A percentile compares a stretch with the other conserved stretches of the same genome.
phyloP scores from a whole-genome alignment of 1,140 invertebrate genomes.

The Zaprionus ghesquierei region DNA sequence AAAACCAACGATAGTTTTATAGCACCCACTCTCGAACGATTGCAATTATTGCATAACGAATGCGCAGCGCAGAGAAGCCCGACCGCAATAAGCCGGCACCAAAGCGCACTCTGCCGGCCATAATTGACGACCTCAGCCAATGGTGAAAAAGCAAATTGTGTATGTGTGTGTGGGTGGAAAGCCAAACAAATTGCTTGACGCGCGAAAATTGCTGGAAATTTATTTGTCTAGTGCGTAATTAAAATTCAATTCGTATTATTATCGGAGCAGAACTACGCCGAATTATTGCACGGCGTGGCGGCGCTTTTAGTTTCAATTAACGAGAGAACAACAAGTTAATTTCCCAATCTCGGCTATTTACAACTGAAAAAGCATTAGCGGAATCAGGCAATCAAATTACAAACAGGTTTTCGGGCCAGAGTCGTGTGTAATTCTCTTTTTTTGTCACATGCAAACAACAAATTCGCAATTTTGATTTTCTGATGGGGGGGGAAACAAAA shows the following conservation, averaged over 20 bases:
- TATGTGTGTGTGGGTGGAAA: not conserved
- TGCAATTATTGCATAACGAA: slow-evolving; percentile 11
- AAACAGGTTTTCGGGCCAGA: not conserved
- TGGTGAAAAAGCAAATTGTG: slow-evolving; percentile 3
- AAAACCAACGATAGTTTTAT: too few species aligned
- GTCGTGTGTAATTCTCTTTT: not conserved
- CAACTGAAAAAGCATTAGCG: slow-evolving; percentile 35
- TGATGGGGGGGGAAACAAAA: slow-evolving; percentile 26
- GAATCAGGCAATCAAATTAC: slow-evolving; percentile 8
- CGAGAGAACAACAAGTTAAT: slow-evolving; percentile 7
- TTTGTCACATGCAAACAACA: slow-evolving; percentile 39
- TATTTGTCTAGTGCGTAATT: slow-evolving; percentile 23
- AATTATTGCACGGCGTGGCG: not conserved
- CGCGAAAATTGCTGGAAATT: slow-evolving; percentile 9
- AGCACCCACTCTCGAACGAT: not conserved
- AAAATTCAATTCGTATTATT: slow-evolving; percentile 25
- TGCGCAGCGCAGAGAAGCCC: not conserved
- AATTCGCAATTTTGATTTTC: slow-evolving; percentile 39
- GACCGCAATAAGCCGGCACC: not conserved
- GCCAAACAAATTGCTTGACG: slow-evolving; percentile 15
- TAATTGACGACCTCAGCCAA: slow-evolving; percentile 16
- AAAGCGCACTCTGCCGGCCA: slow-evolving; percentile 4
- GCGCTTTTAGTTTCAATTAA: not conserved
- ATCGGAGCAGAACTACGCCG: not conserved
- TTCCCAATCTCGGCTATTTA: slow-evolving; percentile 18